These are phyloP conservation scores for Dastarcus helophoroides DNA, from an alignment of 2,888 invertebrate species.

Conservation along the genomic window DNA sequence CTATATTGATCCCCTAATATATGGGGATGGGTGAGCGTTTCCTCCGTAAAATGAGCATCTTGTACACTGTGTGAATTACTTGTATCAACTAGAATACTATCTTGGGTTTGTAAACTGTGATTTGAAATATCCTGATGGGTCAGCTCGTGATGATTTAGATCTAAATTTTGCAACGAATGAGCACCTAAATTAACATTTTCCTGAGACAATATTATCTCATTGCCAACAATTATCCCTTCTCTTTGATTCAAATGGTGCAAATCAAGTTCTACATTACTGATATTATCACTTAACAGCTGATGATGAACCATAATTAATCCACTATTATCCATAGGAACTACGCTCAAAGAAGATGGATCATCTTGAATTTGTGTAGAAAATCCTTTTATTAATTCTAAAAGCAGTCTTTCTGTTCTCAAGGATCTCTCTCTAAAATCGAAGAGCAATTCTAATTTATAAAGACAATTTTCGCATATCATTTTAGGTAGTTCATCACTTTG, in stretches of 20 bases:
- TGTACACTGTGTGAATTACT: conserved; percentile 17
- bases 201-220: conserved; percentile 29
- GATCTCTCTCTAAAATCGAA: conserved; percentile 46
- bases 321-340: conserved; percentile 19
- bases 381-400: conserved; percentile 34
- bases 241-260: conserved; percentile 26
- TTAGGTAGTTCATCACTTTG: conserved; percentile 46
- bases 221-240: conserved; percentile 27
- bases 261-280: conserved; percentile 28
- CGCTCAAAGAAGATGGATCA: conserved; percentile 14
- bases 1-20: conserved; percentile 9
- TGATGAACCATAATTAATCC: conserved; percentile 29
- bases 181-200: conserved; percentile 25
- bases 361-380: conserved; percentile 18
- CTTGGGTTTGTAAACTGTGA: conserved; percentile 26
- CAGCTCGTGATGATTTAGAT: conserved; percentile 30
- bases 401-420: conserved; percentile 41
- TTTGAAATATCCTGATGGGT: conserved; percentile 29
- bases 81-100: conserved; percentile 23
- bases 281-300: conserved; percentile 23
- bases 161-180: conserved; percentile 29
- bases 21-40: no score
- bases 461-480: conserved; percentile 46
- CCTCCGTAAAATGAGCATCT: conserved; percentile 20
- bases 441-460: conserved; percentile 44